These are phyloP conservation scores for Lepisosteus oculatus DNA, from an alignment of 2,113 vertebrate species.

Conservation along the genomic window DNA sequence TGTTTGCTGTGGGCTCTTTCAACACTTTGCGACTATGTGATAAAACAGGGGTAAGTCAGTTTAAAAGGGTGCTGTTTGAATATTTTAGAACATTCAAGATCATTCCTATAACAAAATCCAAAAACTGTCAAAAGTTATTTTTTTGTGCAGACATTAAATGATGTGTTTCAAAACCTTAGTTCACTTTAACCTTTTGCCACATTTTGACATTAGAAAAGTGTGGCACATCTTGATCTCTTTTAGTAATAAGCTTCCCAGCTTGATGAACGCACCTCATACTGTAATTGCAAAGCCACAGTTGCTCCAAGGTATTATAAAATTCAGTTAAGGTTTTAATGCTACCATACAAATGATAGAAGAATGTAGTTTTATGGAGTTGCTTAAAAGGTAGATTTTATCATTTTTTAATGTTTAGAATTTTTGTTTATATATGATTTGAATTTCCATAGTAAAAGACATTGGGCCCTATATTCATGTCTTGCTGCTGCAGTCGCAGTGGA, in stretches of 20 bases:
- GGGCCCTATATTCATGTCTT: no score
- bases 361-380: neutral
- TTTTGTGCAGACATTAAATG: no score
- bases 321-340: neutral
- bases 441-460: no score
- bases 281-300: neutral
- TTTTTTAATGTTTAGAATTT: neutral
- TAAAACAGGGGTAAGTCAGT: conserved; percentile 86
- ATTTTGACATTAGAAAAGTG: no score
- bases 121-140: no score
- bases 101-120: no score
- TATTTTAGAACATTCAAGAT: no score
- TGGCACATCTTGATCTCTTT: no score
- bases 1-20: conserved; percentile 95
- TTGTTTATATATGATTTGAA: no score
- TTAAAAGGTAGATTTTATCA: neutral
- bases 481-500: no score
- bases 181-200: neutral
- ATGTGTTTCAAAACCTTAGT: neutral
- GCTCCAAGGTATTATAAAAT: neutral
- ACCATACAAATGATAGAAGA: neutral
- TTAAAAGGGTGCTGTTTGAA: no score
- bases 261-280: neutral
- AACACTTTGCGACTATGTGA: conserved; percentile 91
- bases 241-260: no score